These are phyloP conservation scores for Paratrypauchen microcephalus DNA, from an alignment of 2,797 vertebrate species.

Conservation along the genomic window DNA sequence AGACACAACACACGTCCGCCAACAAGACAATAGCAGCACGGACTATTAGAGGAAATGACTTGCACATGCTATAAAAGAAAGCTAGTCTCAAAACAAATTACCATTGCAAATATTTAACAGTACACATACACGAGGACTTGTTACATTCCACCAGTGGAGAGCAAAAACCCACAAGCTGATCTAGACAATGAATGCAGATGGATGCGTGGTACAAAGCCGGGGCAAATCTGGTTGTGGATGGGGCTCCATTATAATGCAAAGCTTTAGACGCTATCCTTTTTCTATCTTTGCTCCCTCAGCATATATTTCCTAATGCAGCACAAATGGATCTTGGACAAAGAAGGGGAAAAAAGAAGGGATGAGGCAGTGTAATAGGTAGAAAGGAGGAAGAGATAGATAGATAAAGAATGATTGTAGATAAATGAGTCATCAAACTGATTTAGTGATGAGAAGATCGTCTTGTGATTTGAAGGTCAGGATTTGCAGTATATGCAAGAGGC, in stretches of 20 bases:
- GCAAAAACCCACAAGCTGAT: conserved; percentile 34
- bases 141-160: conserved; percentile 24
- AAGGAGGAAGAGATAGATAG: not conserved
- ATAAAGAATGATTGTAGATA: conserved; percentile 10
- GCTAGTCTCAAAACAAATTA: conserved; percentile 45
- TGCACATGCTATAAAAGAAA: conserved; percentile 26
- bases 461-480: conserved; percentile 42
- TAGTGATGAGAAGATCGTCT: conserved; percentile 4
- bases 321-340: conserved; percentile 54
- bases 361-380: conserved; percentile 35
- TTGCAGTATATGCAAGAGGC: conserved; percentile 8
- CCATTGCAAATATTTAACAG: conserved; percentile 57
- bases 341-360: conserved; percentile 13
- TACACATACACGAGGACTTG: conserved; percentile 23
- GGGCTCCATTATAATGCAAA: conserved; percentile 69
- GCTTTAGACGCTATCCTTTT: conserved; percentile 59
- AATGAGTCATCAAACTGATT: conserved; percentile 17
- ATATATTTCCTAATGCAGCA: conserved; percentile 58
- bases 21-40: conserved; percentile 45
- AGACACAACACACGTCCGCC: conserved; percentile 47
- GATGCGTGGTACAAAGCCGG: conserved; percentile 51
- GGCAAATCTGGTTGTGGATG: conserved; percentile 58
- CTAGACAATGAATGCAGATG: conserved; percentile 57
- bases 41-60: conserved; percentile 57
- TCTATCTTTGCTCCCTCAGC: conserved; percentile 40